Base-by-base conservation (phyloP, 1,140 invertebrate species). In the Papilio polyxenes region DNA sequence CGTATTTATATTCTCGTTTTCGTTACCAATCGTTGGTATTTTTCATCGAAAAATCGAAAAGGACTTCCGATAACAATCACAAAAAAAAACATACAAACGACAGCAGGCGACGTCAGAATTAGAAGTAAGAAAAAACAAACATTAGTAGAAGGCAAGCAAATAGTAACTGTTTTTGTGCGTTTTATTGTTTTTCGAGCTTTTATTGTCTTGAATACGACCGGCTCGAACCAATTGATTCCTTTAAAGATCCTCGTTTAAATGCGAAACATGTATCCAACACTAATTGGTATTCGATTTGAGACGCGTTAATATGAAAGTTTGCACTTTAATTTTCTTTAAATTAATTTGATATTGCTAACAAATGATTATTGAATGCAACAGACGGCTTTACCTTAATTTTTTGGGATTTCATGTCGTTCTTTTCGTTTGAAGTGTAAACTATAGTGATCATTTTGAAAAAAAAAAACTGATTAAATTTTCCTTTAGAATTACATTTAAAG, bases 141-240 rank as follows among this genome's bases (percentile, higher is more conserved):
- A 76, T 76, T 53, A 76, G 75, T 49, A 69, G 31, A 69, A 76
- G 48, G 75, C 75, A 53, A 76, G 75, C 75, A 53, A 76, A 76
- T 76, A 51, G 75, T 76, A 49, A 76, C 75, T 76, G 75, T 20
- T 76, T 76, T 76, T 76, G 75, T 76, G 75, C 48, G 75, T 76
- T 76, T 76, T 76, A 51, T 76, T 76, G 75, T 76, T 53, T 53
- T 76, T 76, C 49, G 48, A 76, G 49, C n/a, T 77, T 77, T 77
- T 77, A 77, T 77, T 77, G 75, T 77, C 49, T 77, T 20, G 49
- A 53, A 77, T 53, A 77, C 49, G 49, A 51, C 75, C 48, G 44
- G 17, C 75, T 23, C 11, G 75, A 17, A 49, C 9, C 75, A 77
- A 77, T 77, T 77, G 75, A 77, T 77, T 56, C 20, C 75, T 75